Evolutionary conservation across 2,797 vertebrate species (phyloP), one percentile per base, ranked within the genome.

Genomic region (Danio jaintianensis): DNA sequence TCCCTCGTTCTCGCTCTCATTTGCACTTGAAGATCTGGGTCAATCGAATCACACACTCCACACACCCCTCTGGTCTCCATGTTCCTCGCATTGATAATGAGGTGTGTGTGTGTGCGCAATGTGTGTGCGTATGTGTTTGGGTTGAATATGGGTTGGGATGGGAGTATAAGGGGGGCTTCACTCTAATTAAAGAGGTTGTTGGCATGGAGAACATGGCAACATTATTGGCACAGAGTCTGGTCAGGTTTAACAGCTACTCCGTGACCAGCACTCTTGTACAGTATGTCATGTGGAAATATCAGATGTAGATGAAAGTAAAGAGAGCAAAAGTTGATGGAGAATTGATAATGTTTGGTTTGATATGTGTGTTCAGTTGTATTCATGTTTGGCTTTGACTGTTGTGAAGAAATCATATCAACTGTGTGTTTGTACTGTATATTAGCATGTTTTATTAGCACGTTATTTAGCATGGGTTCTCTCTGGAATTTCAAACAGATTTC

Each of bases 101-200:
- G 66, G 73, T 78, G 73, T 86, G 70, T 78, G 68, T 74, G 59
- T 79, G 70, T 78, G 68, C 74, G 59, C 79, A 1, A n/a, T 12
- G 47, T 56, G 20, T 62, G 76, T 56, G 36, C 45, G 80, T 50
- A 13, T 53, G 47, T 74, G 52, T 78, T 68, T 61, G 68, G 42
- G 42, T 55, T 62, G 71, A 62, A 42, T 55, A 13, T 47, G 29
- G 40, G 16, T 22, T 22, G 29, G 59, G 55, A 55, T 48, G 58
- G 22, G 20, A 42, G 50, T 18, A 64, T 70, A 29, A 66, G 36
- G 50, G 53, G 50, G 78, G 75, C 74, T 80, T 71, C 61, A 69
- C 74, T 84, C 81, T 86, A 86, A 85, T 85, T 88, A 88, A 83
- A 82, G 80, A 50, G 77, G 78, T 62, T 78, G 79, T 81, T 85